Evolutionary conservation across 2,113 vertebrate genomes (phyloP), one percentile per base, ranked within the genome.

Genomic region (Esox niger): DNA sequence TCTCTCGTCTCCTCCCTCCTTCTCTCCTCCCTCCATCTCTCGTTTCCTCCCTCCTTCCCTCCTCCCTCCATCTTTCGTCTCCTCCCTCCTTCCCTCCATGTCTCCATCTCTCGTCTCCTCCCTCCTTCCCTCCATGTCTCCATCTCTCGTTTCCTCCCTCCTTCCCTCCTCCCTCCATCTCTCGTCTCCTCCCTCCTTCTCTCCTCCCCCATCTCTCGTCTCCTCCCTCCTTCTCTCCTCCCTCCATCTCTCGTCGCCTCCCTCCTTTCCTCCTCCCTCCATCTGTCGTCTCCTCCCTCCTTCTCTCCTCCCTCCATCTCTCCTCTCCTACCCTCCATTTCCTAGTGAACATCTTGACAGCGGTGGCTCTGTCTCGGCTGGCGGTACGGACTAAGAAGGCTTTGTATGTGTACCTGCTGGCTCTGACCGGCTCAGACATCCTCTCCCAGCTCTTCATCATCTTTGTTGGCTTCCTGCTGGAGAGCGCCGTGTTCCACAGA

Each of bases 371-470:
- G 72, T 93, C 89, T 69, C 88, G 93, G 3, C 89, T 99, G 38
- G 92, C 93, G 0, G 62, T 69, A 11, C 94, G 92, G 68, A 96
- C 93, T 59, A 93, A 93, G 87, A 96, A 95, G 5, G 85, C 95
- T 0, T 93, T 95, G 0, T 98, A 97, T 82, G 90, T 87, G 83
- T 96, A 98, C 86, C 93, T 98, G 0, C 79, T 98, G 84, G 94
- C 95, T 0, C 88, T 98, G 82, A 96, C 95, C 0, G 84, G 91
- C 73, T 95, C 95, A 0, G 95, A 97, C 62, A 92, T 97, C 46
- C 87, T 96, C 74, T 95, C 91, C 1, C 96, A 97, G 85, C 88
- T 96, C 84, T 94, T 98, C 90, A 95, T 98, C 79, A 86, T 99
- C 80, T 96, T 98, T 0, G 83, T 93, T 30, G 96, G 95, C 66